Base-by-base conservation (phyloP, 2,888 invertebrate genomes). In the Disparrhopalites patrizii region DNA sequence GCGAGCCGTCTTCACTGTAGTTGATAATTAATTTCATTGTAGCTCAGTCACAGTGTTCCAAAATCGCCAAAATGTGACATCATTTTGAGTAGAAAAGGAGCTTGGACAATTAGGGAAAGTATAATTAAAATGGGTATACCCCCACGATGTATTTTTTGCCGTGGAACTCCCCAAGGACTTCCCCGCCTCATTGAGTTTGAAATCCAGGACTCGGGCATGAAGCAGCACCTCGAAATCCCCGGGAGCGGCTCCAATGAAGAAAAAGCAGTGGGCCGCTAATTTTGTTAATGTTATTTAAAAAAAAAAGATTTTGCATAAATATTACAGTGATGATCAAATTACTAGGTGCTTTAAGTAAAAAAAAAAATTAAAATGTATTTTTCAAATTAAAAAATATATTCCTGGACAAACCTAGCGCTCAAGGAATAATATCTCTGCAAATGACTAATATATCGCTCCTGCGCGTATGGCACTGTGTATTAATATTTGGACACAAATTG, bases 251-350 rank as follows among this genome's bases (percentile, higher is more conserved):
- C 20, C 20, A 4, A 43, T 20, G n/a, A 43, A 43, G 43, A 28
- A 58, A 28, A 58, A 58, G 20, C 58, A 58, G 30, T 58, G 58
- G 38, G 58, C 58, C 40, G 58, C 58, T 58, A 51, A 7, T 47
- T 47, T 13, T 13, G 15, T 10, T 36, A 10, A 36, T 36, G 7
- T 36, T 36, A 36, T 36, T 36, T 10, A 15, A 7, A 36, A 36
- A 10, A 10, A 36, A 36, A 36, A 36, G 7, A 10, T 36, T 10
- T 36, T 36, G 15, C 15, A 36, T 36, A 36, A 36, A 36, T 36
- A 36, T n/a, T n/a, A n/a, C n/a, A n/a, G n/a, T n/a, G n/a, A n/a
- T n/a, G 36, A 10, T 36, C 36, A 36, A 36, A 15, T 36, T 10
- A 36, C 15, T 36, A 36, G 15, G 15, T 36, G n/a, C n/a, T n/a